A percentile compares a stretch with the other conserved stretches of the same genome.
Conservation (phyloP, 2,797 vertebrate genomes). For the Monodelphis domestica region DNA sequence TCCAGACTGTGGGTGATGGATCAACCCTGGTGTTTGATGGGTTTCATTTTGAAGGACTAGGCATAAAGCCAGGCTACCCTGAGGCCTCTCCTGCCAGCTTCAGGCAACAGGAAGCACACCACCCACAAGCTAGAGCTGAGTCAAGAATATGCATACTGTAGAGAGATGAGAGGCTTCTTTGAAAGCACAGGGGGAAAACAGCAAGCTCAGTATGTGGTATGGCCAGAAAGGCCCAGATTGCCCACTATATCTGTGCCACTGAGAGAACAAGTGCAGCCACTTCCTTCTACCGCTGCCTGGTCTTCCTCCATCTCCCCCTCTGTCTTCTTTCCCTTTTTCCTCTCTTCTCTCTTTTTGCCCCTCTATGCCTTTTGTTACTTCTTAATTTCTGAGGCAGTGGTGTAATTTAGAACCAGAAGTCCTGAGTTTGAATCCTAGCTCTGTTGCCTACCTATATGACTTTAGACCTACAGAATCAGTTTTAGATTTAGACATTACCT, state of each 20-base stretch:
- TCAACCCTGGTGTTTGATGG: neutral
- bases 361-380: neutral
- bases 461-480: neutral
- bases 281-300: neutral
- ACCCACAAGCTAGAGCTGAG: neutral
- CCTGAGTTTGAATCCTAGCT: neutral
- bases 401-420: neutral
- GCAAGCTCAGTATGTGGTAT: neutral
- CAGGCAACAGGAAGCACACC: neutral
- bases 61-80: neutral
- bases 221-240: neutral
- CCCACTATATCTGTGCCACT: neutral
- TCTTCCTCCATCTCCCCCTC: neutral
- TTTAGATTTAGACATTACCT: neutral
- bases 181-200: neutral
- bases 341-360: neutral
- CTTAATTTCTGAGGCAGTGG: neutral
- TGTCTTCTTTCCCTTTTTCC: neutral
- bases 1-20: neutral
- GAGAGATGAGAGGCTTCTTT: neutral
- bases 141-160: neutral
- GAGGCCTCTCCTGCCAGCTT: neutral
- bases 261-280: neutral
- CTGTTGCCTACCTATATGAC: neutral
- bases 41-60: neutral